phyloP scores from a whole-genome alignment of 2,113 vertebrate genomes.

The Promerops cafer region DNA sequence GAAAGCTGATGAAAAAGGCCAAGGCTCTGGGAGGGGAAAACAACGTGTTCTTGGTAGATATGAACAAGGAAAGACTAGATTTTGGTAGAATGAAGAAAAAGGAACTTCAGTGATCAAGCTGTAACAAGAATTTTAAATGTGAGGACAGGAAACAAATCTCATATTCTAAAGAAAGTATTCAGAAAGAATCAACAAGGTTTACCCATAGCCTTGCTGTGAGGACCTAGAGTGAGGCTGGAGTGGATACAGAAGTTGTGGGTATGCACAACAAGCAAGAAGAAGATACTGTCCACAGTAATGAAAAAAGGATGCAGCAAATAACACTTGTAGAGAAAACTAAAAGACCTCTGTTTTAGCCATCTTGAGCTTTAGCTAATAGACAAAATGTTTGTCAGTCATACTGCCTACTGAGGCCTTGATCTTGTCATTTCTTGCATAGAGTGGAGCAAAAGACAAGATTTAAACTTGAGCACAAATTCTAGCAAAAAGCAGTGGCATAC shows the following conservation, averaged over 20 bases:
- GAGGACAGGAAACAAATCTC: background rate
- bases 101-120: background rate
- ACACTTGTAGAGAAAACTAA: constrained; percentile 17
- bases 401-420: background rate
- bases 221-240: constrained; percentile 21
- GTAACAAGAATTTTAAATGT: background rate
- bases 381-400: background rate
- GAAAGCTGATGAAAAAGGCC: background rate
- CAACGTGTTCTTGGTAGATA: background rate
- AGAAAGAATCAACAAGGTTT: constrained; percentile 33
- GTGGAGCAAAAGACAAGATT: background rate
- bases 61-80: background rate
- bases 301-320: constrained; percentile 15
- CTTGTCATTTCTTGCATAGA: background rate
- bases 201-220: constrained; percentile 32
- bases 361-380: constrained; percentile 28
- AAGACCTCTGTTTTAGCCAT: constrained; percentile 52
- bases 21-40: background rate
- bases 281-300: constrained; percentile 19
- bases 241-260: background rate
- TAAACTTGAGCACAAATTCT: constrained; percentile 2
- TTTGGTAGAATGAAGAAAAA: background rate
- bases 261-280: background rate
- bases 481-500: background rate
- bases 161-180: background rate